These are phyloP conservation scores for Perdita meconis DNA, from an alignment of 2,888 invertebrate genomes.

Conservation along the genomic window DNA sequence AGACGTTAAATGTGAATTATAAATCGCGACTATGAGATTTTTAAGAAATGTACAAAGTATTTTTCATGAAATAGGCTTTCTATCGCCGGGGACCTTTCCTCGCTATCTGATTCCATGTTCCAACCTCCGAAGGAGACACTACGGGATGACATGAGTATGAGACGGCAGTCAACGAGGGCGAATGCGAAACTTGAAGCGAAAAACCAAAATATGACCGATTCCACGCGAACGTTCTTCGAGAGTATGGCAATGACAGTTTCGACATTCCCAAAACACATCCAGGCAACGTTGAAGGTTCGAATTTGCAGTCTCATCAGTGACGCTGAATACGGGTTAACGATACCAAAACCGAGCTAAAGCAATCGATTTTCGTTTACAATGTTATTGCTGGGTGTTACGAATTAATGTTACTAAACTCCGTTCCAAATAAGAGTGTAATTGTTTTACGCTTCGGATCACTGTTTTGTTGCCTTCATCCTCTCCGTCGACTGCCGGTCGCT, in stretches of 20 bases:
- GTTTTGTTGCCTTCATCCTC: too few relatives aligned
- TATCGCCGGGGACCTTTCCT: not conserved
- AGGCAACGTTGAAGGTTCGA: slow-evolving; percentile 70
- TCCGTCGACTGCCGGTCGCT: too few relatives aligned
- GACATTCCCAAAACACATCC: slow-evolving; percentile 74
- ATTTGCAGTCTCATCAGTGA: slow-evolving; percentile 72
- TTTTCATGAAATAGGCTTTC: not conserved
- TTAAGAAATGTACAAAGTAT: too few relatives aligned
- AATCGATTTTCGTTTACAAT: not conserved
- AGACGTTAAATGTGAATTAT: too few relatives aligned
- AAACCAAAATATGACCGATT: slow-evolving; percentile 58
- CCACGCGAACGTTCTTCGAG: slow-evolving; percentile 74
- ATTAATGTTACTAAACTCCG: not conserved
- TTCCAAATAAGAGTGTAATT: not conserved
- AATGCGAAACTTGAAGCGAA: slow-evolving; percentile 42
- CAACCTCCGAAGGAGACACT: slow-evolving; percentile 48
- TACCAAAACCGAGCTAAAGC: slow-evolving; percentile 20
- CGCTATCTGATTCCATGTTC: slow-evolving; percentile 54
- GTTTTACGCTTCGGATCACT: too few relatives aligned
- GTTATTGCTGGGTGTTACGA: not conserved
- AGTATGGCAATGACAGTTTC: slow-evolving; percentile 75
- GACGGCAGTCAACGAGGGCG: slow-evolving; percentile 53
- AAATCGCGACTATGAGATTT: too few relatives aligned
- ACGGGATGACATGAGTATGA: slow-evolving; percentile 43
- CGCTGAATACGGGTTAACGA: slow-evolving; percentile 67